These are phyloP conservation scores for Trachelus stipa DNA, from an alignment of 2,888 invertebrate species.

Conservation along the genomic window DNA sequence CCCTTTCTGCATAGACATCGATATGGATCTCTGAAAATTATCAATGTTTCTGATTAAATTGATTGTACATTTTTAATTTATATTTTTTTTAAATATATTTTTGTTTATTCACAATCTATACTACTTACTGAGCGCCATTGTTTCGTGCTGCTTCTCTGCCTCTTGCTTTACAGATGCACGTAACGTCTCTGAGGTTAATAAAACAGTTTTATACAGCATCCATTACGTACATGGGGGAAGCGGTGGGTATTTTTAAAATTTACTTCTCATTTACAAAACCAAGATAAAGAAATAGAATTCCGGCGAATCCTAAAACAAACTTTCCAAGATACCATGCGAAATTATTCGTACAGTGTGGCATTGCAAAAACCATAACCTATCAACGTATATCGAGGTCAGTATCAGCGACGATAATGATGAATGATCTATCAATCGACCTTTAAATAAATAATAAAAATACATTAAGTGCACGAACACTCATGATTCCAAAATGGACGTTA, in stretches of 20 bases:
- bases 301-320: conserved; percentile 54
- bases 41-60: conserved; percentile 23
- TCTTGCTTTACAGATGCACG: conserved; percentile 32
- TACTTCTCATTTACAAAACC: conserved; percentile 52
- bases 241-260: conserved; percentile 15
- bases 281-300: conserved; percentile 52
- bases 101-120: neutral
- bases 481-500: neutral
- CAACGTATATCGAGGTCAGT: neutral
- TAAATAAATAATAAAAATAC: neutral
- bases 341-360: conserved; percentile 51
- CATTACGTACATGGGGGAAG: neutral
- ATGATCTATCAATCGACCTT: neutral
- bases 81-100: neutral
- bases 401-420: no score
- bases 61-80: conserved; percentile 48
- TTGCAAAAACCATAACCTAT: conserved; percentile 27
- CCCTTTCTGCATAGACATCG: conserved; percentile 43
- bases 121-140: conserved; percentile 30
- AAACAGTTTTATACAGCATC: neutral
- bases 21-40: conserved; percentile 41
- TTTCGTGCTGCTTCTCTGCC: conserved; percentile 25
- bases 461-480: neutral
- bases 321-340: conserved; percentile 57
- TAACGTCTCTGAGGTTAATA: conserved; percentile 18